phyloP scores from a whole-genome alignment of 2,113 vertebrate genomes.

The Puma concolor region DNA sequence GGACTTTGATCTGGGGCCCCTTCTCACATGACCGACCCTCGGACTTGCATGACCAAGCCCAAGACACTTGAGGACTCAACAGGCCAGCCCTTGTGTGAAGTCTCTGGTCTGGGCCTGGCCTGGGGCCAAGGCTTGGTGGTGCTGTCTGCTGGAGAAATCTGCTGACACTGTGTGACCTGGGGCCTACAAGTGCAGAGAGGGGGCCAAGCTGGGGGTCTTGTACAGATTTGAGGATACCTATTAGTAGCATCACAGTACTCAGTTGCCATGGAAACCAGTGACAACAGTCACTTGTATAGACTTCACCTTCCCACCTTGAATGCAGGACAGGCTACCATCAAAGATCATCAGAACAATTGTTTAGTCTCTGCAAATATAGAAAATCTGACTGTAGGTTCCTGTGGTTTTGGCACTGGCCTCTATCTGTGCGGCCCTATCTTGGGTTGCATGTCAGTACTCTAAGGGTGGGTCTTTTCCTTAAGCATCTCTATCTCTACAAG shows the following conservation, averaged over 20 bases:
- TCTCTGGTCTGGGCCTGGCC: background rate
- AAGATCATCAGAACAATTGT: background rate
- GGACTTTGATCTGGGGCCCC: background rate
- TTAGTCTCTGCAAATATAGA: background rate
- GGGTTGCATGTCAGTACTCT: rapidly evolving
- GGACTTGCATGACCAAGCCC: background rate
- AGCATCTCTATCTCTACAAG: background rate
- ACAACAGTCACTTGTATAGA: background rate
- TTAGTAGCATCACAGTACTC: background rate
- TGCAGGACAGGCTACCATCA: rapidly evolving
- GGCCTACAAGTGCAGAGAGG: too few species aligned
- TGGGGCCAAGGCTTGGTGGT: background rate
- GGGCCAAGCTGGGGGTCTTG: background rate
- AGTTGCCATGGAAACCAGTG: background rate
- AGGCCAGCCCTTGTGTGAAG: background rate
- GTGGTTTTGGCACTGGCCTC: background rate
- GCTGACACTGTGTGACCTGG: background rate
- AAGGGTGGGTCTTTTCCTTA: background rate
- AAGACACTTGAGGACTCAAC: background rate
- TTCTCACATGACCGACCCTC: rapidly evolving
- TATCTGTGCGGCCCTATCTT: background rate
- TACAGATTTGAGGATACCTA: background rate
- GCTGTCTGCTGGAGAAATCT: background rate
- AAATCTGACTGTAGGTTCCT: background rate
- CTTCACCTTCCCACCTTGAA: rapidly evolving